Base-by-base conservation (phyloP, 1,140 invertebrate species). In the Neoseiulus cucumeris region DNA sequence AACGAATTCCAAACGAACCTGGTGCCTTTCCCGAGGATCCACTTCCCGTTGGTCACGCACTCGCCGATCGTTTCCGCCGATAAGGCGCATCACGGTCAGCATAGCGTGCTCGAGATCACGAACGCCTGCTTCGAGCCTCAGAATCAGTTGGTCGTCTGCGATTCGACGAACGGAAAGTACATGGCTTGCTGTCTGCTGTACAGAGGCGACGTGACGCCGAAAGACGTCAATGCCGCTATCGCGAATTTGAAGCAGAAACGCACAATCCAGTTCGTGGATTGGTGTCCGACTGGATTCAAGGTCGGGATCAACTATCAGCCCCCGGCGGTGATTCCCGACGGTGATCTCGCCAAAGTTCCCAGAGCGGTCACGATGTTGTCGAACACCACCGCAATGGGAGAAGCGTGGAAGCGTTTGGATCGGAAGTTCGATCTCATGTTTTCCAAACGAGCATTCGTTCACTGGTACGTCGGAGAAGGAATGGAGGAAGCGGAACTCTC, bases 361-460 rank as follows among this genome's bases (percentile, higher is more conserved):
- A 69, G 85, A 81, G 71, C 83, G 78, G 64, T 87, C 80, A 78
- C 79, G 79, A 86, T 86, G 83, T 80, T 87, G 78, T 85, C 83
- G 71, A 87, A 87, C 79, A 86, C 84, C 65, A 87, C 85, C 18
- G 85, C 85, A 65, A 85, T 86, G 69, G 83, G 82, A 47, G 83
- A 85, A 70, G 85, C 85, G 17, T 87, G 85, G 85, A 81, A 82
- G 44, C 79, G 84, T 68, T 74, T 87, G 55, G 83, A 87, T 74
- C 83, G 85, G 72, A 89, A 88, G 76, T 89, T 87, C 74, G 85
- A 88, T 72, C 74, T 87, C 65, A 87, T 81, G 85, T 87, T 85
- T 76, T 82, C 83, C 73, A 87, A 88, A 73, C 76, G 85, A n/a
- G 84, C 85, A 18, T 86, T 87, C 73, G 83, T 78, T 41, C 76